A percentile compares a stretch with the other conserved stretches of the same genome.
Evolutionary conservation across 2,888 invertebrate species (phyloP).

Genomic region (Sphaerophoria rueppellii): DNA sequence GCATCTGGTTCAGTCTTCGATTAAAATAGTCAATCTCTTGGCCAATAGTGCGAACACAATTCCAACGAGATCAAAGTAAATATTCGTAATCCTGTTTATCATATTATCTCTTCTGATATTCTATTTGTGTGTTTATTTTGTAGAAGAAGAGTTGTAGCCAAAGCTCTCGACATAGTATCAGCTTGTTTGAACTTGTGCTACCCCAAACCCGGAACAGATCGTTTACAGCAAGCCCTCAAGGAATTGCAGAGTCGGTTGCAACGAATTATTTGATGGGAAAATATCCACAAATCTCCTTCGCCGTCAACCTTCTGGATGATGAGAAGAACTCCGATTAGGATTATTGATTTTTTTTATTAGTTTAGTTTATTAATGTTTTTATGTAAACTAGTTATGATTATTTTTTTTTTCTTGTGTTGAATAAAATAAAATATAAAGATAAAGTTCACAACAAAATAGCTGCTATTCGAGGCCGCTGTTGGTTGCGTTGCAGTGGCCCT

Average conservation of each 20-base stretch:
- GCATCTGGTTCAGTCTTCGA: constrained; percentile 91
- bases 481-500: too few species aligned
- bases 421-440: constrained; percentile 35
- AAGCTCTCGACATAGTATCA: constrained; percentile 89
- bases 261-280: constrained; percentile 74
- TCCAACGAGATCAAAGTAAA: constrained; percentile 81
- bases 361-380: constrained; percentile 54
- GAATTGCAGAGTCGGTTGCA: constrained; percentile 81
- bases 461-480: too few species aligned
- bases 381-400: constrained; percentile 49
- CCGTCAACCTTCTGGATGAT: background rate
- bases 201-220: constrained; percentile 87
- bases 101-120: background rate
- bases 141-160: constrained; percentile 87
- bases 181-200: constrained; percentile 89
- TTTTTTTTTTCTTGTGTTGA: constrained; percentile 53
- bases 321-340: constrained; percentile 4
- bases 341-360: constrained; percentile 22
- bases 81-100: constrained; percentile 37
- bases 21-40: constrained; percentile 88
- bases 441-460: background rate
- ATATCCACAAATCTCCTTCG: background rate
- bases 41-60: constrained; percentile 86
- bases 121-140: constrained; percentile 74
- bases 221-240: constrained; percentile 84